Evolutionary conservation across 2,888 invertebrate species (phyloP).

Genomic region (Chloromyia formosa): DNA sequence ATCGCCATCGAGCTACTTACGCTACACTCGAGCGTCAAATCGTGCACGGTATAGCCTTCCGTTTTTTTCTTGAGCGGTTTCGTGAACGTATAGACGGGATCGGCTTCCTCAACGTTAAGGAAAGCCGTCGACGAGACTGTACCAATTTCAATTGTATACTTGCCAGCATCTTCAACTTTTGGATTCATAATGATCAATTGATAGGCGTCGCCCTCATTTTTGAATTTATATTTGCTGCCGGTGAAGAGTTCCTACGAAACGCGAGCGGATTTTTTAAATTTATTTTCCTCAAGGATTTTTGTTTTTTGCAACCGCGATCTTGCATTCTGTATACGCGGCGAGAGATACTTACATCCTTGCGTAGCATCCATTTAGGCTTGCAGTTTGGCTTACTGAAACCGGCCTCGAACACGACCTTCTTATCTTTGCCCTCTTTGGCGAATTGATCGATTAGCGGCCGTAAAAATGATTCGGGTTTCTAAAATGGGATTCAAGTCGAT

Average conservation of each 20-base stretch:
- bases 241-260: slow-evolving; percentile 88
- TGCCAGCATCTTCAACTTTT: slow-evolving; percentile 96
- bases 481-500: slow-evolving; percentile 52
- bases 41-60: slow-evolving; percentile 91
- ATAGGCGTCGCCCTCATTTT: slow-evolving; percentile 90
- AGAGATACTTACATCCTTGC: slow-evolving; percentile 84
- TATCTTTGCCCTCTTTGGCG: slow-evolving; percentile 95
- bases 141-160: slow-evolving; percentile 94
- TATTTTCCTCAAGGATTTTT: not conserved
- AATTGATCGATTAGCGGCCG: slow-evolving; percentile 94
- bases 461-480: slow-evolving; percentile 95
- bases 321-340: not conserved
- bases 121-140: slow-evolving; percentile 88
- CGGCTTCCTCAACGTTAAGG: slow-evolving; percentile 96
- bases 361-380: slow-evolving; percentile 91
- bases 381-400: slow-evolving; percentile 96
- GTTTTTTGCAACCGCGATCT: not conserved
- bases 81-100: slow-evolving; percentile 91
- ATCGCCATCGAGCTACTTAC: slow-evolving; percentile 93
- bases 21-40: slow-evolving; percentile 89
- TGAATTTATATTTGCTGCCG: slow-evolving; percentile 96
- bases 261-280: not conserved
- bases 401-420: slow-evolving; percentile 91
- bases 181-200: slow-evolving; percentile 89
- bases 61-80: slow-evolving; percentile 88